These are phyloP conservation scores for Xylocampa areola DNA, from an alignment of 2,888 invertebrate species.

Conservation along the genomic window DNA sequence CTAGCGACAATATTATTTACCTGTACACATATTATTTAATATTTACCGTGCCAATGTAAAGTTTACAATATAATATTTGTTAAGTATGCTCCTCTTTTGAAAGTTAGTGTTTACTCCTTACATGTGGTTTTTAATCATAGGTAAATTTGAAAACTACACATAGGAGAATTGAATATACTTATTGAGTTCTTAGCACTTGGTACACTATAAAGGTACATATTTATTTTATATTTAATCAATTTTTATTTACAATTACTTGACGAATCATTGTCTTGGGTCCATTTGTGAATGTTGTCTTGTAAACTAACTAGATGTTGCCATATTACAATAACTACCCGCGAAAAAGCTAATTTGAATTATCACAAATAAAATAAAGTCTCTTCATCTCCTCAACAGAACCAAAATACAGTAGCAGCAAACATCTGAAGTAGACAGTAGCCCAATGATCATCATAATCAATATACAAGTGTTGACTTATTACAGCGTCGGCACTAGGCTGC, in stretches of 20 bases:
- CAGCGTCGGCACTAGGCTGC: constrained; percentile 70
- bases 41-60: constrained; percentile 87
- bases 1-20: constrained; percentile 87
- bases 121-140: constrained; percentile 86
- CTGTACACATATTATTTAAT: constrained; percentile 88
- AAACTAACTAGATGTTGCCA: too few species aligned
- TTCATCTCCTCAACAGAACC: constrained; percentile 4
- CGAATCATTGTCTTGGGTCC: too few species aligned
- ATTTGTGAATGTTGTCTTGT: too few species aligned
- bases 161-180: constrained; percentile 59
- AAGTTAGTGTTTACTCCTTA: constrained; percentile 83
- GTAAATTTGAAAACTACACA: constrained; percentile 84
- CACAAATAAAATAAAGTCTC: background rate
- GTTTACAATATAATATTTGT: constrained; percentile 89
- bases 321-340: background rate
- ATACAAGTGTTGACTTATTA: constrained; percentile 81
- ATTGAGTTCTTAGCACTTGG: constrained; percentile 49
- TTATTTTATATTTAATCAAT: constrained; percentile 13
- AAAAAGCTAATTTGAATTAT: background rate
- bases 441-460: constrained; percentile 79
- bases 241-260: constrained; percentile 6
- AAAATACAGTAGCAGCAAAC: constrained; percentile 26
- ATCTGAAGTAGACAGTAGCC: constrained; percentile 59
- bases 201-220: constrained; percentile 15
- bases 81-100: constrained; percentile 87